Evolutionary conservation across 2,797 vertebrate species (phyloP).

Genomic region (Malurus splendens): DNA sequence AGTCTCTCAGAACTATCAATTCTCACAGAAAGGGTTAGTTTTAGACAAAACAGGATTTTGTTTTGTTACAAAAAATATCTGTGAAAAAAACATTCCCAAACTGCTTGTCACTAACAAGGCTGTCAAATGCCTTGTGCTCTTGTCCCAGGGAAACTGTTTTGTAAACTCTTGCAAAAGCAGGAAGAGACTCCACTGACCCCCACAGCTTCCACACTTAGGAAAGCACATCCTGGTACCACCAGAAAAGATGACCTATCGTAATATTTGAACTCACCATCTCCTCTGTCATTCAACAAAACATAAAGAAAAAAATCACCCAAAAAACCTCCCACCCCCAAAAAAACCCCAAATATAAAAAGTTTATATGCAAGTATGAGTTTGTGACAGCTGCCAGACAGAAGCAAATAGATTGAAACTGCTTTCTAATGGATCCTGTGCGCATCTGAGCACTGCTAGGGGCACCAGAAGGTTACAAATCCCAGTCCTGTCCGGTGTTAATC

Average conservation of each 20-base stretch:
- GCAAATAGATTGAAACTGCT: neutral
- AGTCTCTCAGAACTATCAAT: neutral
- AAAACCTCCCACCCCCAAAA: no score
- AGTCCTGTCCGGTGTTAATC: neutral
- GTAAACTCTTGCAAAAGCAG: slow-evolving; percentile 41
- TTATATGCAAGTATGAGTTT: neutral
- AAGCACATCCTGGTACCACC: neutral
- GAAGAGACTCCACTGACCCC: neutral
- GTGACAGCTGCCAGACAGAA: neutral
- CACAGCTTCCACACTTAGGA: neutral
- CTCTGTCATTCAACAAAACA: neutral
- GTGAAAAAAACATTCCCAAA: neutral
- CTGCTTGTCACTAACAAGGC: neutral
- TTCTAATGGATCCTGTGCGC: neutral
- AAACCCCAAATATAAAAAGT: neutral
- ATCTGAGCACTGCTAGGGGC: neutral
- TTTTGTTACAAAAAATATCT: neutral
- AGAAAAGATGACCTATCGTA: neutral
- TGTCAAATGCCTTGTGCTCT: neutral
- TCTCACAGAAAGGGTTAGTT: neutral
- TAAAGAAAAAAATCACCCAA: neutral
- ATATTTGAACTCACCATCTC: neutral
- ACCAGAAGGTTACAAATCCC: neutral
- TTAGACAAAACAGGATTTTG: neutral
- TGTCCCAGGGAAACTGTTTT: neutral